phyloP scores from a whole-genome alignment of 2,888 invertebrate genomes.

The Euzetes globulus region DNA sequence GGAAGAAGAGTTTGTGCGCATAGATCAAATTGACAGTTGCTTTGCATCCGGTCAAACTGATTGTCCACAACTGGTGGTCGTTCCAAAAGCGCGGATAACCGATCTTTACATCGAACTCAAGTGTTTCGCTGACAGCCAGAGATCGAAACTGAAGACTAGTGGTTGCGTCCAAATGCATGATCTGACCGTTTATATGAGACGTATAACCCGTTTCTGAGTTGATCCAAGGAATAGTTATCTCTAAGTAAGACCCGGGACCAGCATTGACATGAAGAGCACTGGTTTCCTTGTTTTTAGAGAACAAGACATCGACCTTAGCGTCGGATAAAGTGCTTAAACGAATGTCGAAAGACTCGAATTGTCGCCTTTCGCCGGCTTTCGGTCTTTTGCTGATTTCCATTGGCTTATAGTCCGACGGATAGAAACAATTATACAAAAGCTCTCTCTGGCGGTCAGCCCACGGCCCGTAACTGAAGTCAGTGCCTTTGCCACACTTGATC shows the following conservation, averaged over 20 bases:
- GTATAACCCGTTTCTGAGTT: slow-evolving; percentile 77
- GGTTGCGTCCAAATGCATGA: slow-evolving; percentile 87
- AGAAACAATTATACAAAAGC: slow-evolving; percentile 90
- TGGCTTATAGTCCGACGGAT: slow-evolving; percentile 59
- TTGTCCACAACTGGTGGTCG: slow-evolving; percentile 88
- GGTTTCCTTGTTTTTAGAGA: slow-evolving; percentile 87
- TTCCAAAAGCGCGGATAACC: slow-evolving; percentile 93
- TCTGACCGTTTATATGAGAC: slow-evolving; percentile 82
- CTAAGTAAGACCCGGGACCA: slow-evolving; percentile 88
- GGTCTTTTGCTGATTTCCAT: slow-evolving; percentile 63
- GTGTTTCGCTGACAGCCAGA: slow-evolving; percentile 84
- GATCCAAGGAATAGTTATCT: slow-evolving; percentile 93
- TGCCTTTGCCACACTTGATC: slow-evolving; percentile 88
- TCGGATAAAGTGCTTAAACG: slow-evolving; percentile 81
- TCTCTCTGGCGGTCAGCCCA: slow-evolving; percentile 98
- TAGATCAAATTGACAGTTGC: slow-evolving; percentile 86
- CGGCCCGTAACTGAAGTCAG: slow-evolving; percentile 94
- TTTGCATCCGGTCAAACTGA: slow-evolving; percentile 86
- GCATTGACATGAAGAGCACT: slow-evolving; percentile 94
- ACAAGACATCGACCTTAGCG: slow-evolving; percentile 89
- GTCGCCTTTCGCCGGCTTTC: slow-evolving; percentile 75
- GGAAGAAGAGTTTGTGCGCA: slow-evolving; percentile 91
- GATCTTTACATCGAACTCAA: slow-evolving; percentile 79
- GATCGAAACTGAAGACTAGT: slow-evolving; percentile 90
- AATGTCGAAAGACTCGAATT: slow-evolving; percentile 85